Base-by-base conservation (phyloP, 1,140 invertebrate species). In the Frieseomelitta varia region DNA sequence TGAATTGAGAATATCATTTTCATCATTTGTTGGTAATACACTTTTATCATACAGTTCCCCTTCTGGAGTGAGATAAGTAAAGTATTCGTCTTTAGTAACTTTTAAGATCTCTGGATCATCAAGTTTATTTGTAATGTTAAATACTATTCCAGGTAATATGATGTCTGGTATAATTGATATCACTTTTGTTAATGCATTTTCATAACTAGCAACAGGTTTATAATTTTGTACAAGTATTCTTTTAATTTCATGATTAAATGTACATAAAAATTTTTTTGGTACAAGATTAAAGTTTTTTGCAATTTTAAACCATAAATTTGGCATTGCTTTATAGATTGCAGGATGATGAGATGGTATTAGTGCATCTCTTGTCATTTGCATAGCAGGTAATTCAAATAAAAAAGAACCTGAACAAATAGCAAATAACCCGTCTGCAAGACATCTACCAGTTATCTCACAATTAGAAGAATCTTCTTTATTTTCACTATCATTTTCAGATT, bases 41-140 rank as follows among this genome's bases (percentile, higher is more conserved):
- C 96, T 97, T 93, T 98, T 99, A 94, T 99, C 98, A 93, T 97
- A 99, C 0, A 99, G 95, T 91, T 98, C 97, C 47, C 98, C 98
- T 84, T 98, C 97, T 3, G 98, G 98, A 39, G 97, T 98, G 61
- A 97, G 95, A 95, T 97, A 99, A 19, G 97, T 98, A 88, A 97
- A 97, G 94, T 98, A 99, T 91, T 99, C 98, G 85, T 98, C 97
- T 86, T 97, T 96, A 0, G 97, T 97, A 21, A 99, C 96, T 85
- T 96, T 95, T n/a, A 96, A 94, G 82, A 99, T 96, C 74, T 96
- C 96, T 0, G 96, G 93, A 91, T 97, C 96, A 67, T 95, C 94
- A 4, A 99, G 94, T 85, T 96, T 95, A 11, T 94, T 91, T 30
- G 95, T 95, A 10, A 96, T 94, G 58, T 95, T 94, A 2, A 93